Evolutionary conservation across 35 echinoderm and acorn worm genomes (phyloP).

Genomic region (Heliocidaris erythrogramma): DNA sequence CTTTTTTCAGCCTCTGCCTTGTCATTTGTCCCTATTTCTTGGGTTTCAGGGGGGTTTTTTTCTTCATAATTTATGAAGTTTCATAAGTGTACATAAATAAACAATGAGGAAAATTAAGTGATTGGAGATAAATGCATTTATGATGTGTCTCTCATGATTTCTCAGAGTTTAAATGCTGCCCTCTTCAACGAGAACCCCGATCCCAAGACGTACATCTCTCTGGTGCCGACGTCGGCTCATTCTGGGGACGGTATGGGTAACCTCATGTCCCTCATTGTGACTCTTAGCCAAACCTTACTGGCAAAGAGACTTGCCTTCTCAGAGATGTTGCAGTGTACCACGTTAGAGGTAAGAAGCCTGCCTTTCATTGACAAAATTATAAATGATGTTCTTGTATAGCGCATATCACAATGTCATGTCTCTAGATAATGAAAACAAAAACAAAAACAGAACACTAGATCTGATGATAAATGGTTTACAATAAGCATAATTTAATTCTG

Average conservation of each 20-base stretch:
- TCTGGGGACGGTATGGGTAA: constrained; percentile 97
- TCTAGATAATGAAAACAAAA: too few relatives aligned
- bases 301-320: constrained; percentile 92
- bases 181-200: constrained; percentile 93
- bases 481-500: too few relatives aligned
- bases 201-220: constrained; percentile 82
- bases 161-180: constrained; percentile 90
- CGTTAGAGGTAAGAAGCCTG: constrained; percentile 71
- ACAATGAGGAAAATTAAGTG: background rate
- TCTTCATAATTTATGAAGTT: too few relatives aligned
- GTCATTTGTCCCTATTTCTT: too few relatives aligned
- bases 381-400: too few relatives aligned
- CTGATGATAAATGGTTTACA: too few relatives aligned
- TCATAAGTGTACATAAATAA: background rate
- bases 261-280: constrained; percentile 84
- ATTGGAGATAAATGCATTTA: background rate
- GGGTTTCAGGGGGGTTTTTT: too few relatives aligned
- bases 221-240: constrained; percentile 95
- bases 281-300: constrained; percentile 85
- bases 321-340: constrained; percentile 81
- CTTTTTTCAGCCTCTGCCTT: too few relatives aligned
- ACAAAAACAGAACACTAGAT: too few relatives aligned
- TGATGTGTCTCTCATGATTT: background rate
- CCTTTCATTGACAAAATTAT: background rate
- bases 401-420: too few relatives aligned